Evolutionary conservation across 2,113 vertebrate genomes (phyloP).

Genomic region (Eurypyga helias): DNA sequence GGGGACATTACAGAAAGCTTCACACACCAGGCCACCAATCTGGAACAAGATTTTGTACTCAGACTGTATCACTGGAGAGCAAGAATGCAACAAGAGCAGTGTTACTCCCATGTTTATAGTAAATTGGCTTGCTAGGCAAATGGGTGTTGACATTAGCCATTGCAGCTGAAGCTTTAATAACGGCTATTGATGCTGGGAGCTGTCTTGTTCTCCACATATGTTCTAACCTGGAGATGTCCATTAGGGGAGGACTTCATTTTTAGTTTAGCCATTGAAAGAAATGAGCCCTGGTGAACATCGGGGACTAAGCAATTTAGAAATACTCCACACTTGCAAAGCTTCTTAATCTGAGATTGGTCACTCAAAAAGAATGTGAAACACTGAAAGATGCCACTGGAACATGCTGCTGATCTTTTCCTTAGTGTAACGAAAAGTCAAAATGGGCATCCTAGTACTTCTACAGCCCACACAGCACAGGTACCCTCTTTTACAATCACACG

Average conservation of each 20-base stretch:
- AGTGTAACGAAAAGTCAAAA: background rate
- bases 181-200: accelerated
- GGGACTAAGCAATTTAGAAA: background rate
- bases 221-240: background rate
- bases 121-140: background rate
- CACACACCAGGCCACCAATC: background rate
- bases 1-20: background rate
- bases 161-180: background rate
- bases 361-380: background rate
- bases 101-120: background rate
- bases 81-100: background rate
- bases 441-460: background rate
- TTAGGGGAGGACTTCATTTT: background rate
- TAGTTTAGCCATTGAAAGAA: background rate
- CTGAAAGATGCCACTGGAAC: background rate
- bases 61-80: accelerated
- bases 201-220: accelerated
- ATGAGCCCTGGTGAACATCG: accelerated
- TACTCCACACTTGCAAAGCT: background rate
- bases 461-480: background rate
- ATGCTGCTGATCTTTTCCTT: background rate
- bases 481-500: background rate
- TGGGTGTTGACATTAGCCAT: background rate
- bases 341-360: background rate
- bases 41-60: background rate